Conservation (phyloP, 2,113 vertebrate genomes). For the Axis porcinus region DNA sequence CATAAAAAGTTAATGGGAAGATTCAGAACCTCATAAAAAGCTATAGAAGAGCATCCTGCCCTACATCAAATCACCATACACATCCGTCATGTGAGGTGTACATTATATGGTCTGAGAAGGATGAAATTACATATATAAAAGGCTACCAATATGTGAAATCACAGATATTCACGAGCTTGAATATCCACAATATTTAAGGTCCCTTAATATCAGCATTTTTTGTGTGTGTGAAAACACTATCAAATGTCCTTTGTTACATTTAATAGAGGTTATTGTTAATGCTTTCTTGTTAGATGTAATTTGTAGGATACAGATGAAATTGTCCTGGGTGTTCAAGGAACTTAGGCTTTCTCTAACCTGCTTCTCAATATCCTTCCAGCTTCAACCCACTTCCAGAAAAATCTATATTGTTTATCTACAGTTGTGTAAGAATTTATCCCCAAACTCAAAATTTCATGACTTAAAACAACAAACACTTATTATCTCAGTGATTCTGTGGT, state of each 20-base stretch:
- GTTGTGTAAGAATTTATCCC: not conserved
- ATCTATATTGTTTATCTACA: not conserved
- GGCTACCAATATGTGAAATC: not conserved
- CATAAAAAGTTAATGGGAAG: slow-evolving; percentile 58
- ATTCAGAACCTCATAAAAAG: slow-evolving; percentile 55
- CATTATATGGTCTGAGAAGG: not conserved
- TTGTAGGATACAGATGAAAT: not conserved
- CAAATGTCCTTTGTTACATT: not conserved
- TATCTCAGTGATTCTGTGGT: not conserved
- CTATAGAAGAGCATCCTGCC: slow-evolving; percentile 14
- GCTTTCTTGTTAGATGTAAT: not conserved
- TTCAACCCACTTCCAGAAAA: not conserved
- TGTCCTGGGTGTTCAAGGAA: not conserved
- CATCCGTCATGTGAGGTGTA: not conserved
- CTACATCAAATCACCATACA: not conserved
- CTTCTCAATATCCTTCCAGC: not conserved
- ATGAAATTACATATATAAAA: slow-evolving; percentile 25
- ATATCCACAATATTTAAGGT: not conserved
- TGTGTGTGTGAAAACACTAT: not conserved
- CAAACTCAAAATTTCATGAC: not conserved
- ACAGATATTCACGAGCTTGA: not conserved
- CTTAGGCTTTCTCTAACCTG: not conserved
- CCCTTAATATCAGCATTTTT: not conserved
- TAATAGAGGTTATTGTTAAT: not conserved
- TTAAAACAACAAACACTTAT: not conserved